Conservation (phyloP, 2,888 invertebrate species). For the Chromoteleia sp. region DNA sequence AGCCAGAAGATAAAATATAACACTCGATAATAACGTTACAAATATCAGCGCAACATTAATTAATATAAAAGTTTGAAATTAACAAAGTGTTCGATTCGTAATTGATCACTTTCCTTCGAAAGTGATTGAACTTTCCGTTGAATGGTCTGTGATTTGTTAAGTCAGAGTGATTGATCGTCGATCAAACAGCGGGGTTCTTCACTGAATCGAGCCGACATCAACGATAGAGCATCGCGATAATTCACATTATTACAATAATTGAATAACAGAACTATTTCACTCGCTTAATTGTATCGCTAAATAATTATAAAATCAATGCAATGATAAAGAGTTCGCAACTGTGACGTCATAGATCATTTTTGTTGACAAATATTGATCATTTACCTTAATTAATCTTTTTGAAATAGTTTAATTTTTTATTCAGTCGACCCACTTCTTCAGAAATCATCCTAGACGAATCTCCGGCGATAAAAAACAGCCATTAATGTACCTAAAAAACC, state of each 20-base stretch:
- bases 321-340: background rate
- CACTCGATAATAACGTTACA: background rate
- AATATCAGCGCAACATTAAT: slow-evolving; percentile 1
- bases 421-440: background rate
- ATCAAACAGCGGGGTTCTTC: slow-evolving; percentile 59
- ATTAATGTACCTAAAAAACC: slow-evolving; percentile 41
- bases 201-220: slow-evolving; percentile 31
- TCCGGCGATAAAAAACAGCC: slow-evolving; percentile 6
- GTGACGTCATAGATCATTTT: too few species aligned
- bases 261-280: slow-evolving; percentile 20
- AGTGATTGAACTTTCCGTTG: slow-evolving; percentile 50
- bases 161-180: slow-evolving; percentile 57
- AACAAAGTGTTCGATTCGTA: slow-evolving; percentile 18
- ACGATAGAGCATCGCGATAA: slow-evolving; percentile 32
- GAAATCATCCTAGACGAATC: background rate
- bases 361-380: too few species aligned
- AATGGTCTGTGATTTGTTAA: slow-evolving; percentile 53
- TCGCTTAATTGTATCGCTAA: slow-evolving; percentile 4
- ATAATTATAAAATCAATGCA: slow-evolving; percentile 1
- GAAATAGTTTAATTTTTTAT: background rate
- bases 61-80: slow-evolving; percentile 1
- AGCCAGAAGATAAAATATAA: too few species aligned
- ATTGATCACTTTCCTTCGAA: slow-evolving; percentile 41
- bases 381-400: background rate
- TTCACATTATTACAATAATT: slow-evolving; percentile 46